These are phyloP conservation scores for Meleagris gallopavo DNA, from an alignment of 2,113 vertebrate species.

Conservation along the genomic window DNA sequence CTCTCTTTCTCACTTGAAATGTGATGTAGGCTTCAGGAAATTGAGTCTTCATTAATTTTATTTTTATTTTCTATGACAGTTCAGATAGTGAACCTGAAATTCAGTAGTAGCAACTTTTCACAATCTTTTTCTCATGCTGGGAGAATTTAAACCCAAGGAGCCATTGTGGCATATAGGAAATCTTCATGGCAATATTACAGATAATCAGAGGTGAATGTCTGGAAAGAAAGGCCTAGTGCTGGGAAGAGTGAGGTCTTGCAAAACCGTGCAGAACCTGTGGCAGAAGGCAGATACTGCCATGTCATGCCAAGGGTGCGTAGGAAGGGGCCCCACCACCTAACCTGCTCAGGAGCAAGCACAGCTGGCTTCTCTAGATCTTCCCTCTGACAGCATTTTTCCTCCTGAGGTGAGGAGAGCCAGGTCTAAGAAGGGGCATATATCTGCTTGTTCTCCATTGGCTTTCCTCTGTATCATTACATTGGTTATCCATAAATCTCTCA, in stretches of 20 bases:
- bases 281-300: background rate
- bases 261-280: too few relatives aligned
- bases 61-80: background rate
- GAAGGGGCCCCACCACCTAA: background rate
- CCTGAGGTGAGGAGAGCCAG: background rate
- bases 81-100: background rate
- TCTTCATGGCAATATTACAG: background rate
- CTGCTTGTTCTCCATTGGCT: background rate
- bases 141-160: background rate
- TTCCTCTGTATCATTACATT: background rate
- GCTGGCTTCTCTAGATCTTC: background rate
- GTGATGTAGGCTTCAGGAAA: background rate
- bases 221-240: background rate
- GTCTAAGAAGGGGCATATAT: fast-evolving
- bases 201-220: background rate
- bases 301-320: background rate
- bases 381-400: background rate
- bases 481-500: background rate
- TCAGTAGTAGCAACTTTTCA: background rate
- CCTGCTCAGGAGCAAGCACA: background rate
- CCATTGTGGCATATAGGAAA: background rate
- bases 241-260: background rate
- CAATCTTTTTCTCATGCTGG: background rate
- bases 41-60: background rate
- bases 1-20: background rate